Conservation (phyloP, 2,888 invertebrate species). For the Embidobia sp. region DNA sequence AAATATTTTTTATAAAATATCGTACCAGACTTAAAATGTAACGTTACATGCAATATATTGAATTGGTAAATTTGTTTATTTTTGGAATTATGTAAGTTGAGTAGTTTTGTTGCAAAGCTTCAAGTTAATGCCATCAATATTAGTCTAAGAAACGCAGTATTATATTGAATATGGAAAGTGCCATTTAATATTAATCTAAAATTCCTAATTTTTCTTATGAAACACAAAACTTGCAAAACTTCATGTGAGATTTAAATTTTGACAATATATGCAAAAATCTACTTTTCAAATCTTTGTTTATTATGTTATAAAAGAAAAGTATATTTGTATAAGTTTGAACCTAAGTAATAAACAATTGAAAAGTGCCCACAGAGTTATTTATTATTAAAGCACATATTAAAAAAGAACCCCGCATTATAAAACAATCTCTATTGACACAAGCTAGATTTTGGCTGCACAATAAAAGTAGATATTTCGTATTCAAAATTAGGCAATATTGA, state of each 20-base stretch:
- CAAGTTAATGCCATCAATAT: constrained; percentile 13
- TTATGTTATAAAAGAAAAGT: constrained; percentile 41
- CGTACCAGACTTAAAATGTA: no score
- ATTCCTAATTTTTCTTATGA: constrained; percentile 19
- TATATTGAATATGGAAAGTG: constrained; percentile 9
- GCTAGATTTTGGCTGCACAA: no score
- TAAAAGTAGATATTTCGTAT: no score
- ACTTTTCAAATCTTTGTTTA: constrained; percentile 38
- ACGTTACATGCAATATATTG: constrained; percentile 78
- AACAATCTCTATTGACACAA: constrained; percentile 44
- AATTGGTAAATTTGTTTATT: constrained; percentile 81
- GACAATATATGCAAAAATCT: constrained; percentile 31
- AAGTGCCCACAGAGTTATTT: constrained; percentile 44
- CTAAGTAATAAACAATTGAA: constrained; percentile 53
- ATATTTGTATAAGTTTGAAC: constrained; percentile 55
- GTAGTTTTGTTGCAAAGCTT: constrained; percentile 4
- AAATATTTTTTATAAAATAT: no score
- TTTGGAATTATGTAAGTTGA: constrained; percentile 21
- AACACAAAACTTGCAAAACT: constrained; percentile 20
- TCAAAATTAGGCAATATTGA: no score
- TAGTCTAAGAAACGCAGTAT: constrained; percentile 13
- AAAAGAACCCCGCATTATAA: constrained; percentile 38
- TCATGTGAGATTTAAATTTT: constrained; percentile 29
- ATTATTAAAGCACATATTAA: constrained; percentile 30
- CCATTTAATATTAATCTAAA: constrained; percentile 19